A percentile compares a stretch with the other conserved stretches of the same genome.
Conservation (phyloP, 1,140 invertebrate species). For the Sycophila sp. region DNA sequence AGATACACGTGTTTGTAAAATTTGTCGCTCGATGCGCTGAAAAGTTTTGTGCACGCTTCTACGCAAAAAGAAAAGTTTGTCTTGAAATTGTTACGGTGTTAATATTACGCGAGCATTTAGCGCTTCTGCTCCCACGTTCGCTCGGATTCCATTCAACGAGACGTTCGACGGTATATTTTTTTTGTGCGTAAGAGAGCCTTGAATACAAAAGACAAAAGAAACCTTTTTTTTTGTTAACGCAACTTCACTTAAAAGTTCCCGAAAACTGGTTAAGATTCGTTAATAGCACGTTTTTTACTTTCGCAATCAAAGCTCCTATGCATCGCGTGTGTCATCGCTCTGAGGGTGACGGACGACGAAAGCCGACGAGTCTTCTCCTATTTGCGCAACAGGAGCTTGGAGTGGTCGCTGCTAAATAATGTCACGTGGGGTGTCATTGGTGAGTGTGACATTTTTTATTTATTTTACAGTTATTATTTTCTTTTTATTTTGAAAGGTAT, state of each 20-base stretch:
- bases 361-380: conserved; percentile 73
- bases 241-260: background rate
- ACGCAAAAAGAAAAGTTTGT: too few species aligned
- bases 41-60: too few species aligned
- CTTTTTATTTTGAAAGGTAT: background rate
- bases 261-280: conserved; percentile 1
- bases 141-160: too few species aligned
- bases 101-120: too few species aligned
- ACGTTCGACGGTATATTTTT: too few species aligned
- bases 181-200: too few species aligned
- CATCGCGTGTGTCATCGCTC: conserved; percentile 73
- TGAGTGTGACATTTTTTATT: conserved; percentile 51
- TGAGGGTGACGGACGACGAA: conserved; percentile 78
- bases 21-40: too few species aligned
- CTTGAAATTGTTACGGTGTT: too few species aligned
- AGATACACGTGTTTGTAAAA: too few species aligned
- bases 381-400: conserved; percentile 75
- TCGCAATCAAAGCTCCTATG: conserved; percentile 69
- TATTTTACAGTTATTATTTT: background rate
- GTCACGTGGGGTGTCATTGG: conserved; percentile 77
- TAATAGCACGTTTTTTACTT: conserved; percentile 43
- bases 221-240: background rate
- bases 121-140: too few species aligned
- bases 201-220: background rate
- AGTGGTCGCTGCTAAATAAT: conserved; percentile 79